phyloP scores from a whole-genome alignment of 2,888 invertebrate genomes.

The Trilocha varians region DNA sequence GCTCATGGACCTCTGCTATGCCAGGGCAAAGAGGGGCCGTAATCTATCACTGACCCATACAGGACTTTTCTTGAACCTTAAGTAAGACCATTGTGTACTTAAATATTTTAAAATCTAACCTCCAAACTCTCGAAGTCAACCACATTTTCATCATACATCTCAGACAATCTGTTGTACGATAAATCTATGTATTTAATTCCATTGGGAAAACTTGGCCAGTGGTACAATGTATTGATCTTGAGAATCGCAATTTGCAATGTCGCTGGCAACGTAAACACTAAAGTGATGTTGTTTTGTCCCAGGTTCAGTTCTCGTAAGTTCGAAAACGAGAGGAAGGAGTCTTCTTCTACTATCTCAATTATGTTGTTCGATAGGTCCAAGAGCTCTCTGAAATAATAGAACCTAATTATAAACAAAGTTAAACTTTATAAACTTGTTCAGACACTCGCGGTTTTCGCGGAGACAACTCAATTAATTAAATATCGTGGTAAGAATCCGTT shows the following conservation, averaged over 20 bases:
- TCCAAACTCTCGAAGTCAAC: conserved; percentile 51
- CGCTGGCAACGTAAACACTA: conserved; percentile 48
- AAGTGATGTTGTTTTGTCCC: conserved; percentile 60
- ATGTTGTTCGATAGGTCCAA: conserved; percentile 61
- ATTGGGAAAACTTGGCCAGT: conserved; percentile 58
- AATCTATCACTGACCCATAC: too few relatives aligned
- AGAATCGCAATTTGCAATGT: conserved; percentile 51
- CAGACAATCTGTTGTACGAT: conserved; percentile 53
- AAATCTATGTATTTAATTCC: conserved; percentile 58
- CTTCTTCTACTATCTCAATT: conserved; percentile 57
- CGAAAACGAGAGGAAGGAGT: conserved; percentile 43
- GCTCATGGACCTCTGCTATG: too few relatives aligned
- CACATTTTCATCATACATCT: conserved; percentile 43
- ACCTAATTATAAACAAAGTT: not conserved
- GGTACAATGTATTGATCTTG: conserved; percentile 51
- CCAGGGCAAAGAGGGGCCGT: too few relatives aligned
- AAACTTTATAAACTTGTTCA: too few relatives aligned
- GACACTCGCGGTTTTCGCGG: too few relatives aligned
- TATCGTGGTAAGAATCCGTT: too few relatives aligned
- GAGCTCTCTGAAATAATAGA: conserved; percentile 43
- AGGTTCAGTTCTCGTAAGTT: conserved; percentile 59
- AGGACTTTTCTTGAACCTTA: too few relatives aligned
- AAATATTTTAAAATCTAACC: too few relatives aligned
- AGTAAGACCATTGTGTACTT: too few relatives aligned
- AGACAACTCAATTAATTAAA: too few relatives aligned